phyloP scores from a whole-genome alignment of 1,140 invertebrate genomes.

The Magallana angulata region DNA sequence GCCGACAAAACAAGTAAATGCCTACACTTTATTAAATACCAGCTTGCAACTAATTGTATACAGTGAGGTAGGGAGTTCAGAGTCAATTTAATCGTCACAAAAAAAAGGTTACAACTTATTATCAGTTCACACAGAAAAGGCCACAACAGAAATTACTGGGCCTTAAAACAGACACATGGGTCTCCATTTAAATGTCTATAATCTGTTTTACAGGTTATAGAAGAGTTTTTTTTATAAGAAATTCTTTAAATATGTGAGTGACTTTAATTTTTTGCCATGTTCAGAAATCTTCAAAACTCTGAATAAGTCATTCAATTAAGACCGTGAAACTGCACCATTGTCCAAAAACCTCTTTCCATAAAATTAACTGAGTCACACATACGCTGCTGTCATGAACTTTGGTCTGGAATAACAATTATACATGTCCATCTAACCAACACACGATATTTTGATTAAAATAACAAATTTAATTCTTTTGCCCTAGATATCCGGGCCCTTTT shows the following conservation, averaged over 20 bases:
- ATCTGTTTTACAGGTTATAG: neutral
- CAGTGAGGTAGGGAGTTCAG: neutral
- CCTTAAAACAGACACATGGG: neutral
- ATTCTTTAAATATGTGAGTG: constrained; percentile 3
- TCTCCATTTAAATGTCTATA: neutral
- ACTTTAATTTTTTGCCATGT: neutral
- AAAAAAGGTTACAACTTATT: neutral
- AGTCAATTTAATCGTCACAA: constrained; percentile 22
- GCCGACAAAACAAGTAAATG: neutral
- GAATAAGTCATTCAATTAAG: too few relatives aligned
- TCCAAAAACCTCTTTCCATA: neutral
- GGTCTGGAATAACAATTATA: too few relatives aligned
- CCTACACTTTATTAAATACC: constrained; percentile 30
- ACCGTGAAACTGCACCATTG: neutral
- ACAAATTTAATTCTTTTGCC: too few relatives aligned
- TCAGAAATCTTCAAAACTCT: too few relatives aligned
- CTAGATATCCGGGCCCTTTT: too few relatives aligned
- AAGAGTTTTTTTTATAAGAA: neutral
- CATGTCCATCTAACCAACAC: too few relatives aligned
- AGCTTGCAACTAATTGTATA: constrained; percentile 13
- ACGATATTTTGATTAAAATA: too few relatives aligned
- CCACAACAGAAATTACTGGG: neutral
- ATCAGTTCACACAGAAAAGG: neutral
- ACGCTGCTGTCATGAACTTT: too few relatives aligned
- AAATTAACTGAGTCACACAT: too few relatives aligned